Evolutionary conservation across 2,113 vertebrate species (phyloP), one percentile per base, ranked within the genome.

Genomic region (Lophotis ruficrista): DNA sequence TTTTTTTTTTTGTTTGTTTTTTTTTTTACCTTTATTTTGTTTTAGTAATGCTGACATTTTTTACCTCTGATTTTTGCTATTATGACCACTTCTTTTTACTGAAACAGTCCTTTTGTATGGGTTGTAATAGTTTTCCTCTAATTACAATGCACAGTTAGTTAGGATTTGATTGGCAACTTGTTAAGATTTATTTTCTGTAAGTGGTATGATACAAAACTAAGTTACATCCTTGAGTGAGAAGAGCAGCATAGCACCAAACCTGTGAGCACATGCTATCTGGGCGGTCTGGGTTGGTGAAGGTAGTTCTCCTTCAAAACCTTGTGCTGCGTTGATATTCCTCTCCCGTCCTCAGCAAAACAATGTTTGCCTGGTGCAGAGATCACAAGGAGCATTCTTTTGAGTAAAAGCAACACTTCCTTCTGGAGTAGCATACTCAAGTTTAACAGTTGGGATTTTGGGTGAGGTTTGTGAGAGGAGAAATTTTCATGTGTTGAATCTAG

Each of bases 221-320:
- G 10, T 60, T 30, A 23, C 0, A 0, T 28, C 28, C 37, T 83
- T 54, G 71, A 62, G 23, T 38, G 57, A 64, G 33, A 75, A 38
- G 27, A 72, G 48, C 28, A 43, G 51, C 19, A 28, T 48, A 38
- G 31, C 28, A 16, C 23, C 1, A 1, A 43, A 13, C 64, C 47
- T 48, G 37, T 20, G 25, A 45, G 23, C 10, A 4, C 7, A 8
- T 0, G 0, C 35, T 56, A 0, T 77, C 15, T 43, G 53, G 28
- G 8, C 1, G 2, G 6, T 21, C 8, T 0, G 4, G 13, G 23
- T 94, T 89, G 33, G 10, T 43, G 24, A 22, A 78, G 13, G 31
- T 37, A 8, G 14, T 78, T 89, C 78, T 65, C 31, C 35, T 89
- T 58, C 8, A 9, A 43, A 75, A 43, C 13, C 19, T 71, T 57